These are phyloP conservation scores for Desmophyllum pertusum DNA, from an alignment of 92 coral and sea anemone genomes.

Conservation along the genomic window DNA sequence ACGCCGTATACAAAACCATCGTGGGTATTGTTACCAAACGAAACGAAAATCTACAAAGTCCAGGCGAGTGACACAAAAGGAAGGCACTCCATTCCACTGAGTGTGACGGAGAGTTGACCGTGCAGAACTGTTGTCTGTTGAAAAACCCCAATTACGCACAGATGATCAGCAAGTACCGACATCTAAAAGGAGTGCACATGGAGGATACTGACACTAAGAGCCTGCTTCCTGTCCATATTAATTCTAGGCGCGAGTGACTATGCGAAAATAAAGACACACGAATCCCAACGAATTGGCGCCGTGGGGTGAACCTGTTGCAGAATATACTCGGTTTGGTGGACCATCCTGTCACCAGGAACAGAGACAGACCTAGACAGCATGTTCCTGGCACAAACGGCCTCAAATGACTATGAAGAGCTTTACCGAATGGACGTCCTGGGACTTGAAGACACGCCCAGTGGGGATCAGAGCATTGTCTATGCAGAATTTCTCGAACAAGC, in stretches of 20 bases:
- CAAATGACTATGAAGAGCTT: slow-evolving; percentile 48
- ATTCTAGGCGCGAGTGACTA: slow-evolving; percentile 41
- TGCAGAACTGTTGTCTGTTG: slow-evolving; percentile 49
- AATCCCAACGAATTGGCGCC: slow-evolving; percentile 10
- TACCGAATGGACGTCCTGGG: slow-evolving; percentile 63
- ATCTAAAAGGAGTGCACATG: slow-evolving; percentile 51
- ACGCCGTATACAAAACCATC: slow-evolving; percentile 46
- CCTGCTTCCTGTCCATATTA: slow-evolving; percentile 26
- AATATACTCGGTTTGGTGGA: slow-evolving; percentile 43
- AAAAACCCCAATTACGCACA: slow-evolving; percentile 63
- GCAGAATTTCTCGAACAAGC: slow-evolving; percentile 62
- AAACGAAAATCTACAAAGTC: slow-evolving; percentile 24
- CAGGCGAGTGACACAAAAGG: slow-evolving; percentile 38
- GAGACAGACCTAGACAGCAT: slow-evolving; percentile 16
- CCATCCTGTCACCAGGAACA: slow-evolving; percentile 32
- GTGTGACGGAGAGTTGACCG: slow-evolving; percentile 46
- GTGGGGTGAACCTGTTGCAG: slow-evolving; percentile 29
- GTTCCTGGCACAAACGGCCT: slow-evolving; percentile 33
- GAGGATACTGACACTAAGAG: slow-evolving; percentile 50
- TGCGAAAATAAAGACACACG: slow-evolving; percentile 36
- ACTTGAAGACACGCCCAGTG: slow-evolving; percentile 47
- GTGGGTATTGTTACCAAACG: slow-evolving; percentile 32
- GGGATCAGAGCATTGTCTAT: slow-evolving; percentile 58
- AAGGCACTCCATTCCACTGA: slow-evolving; percentile 19
- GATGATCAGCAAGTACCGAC: slow-evolving; percentile 45